Base-by-base conservation (phyloP, 1,140 invertebrate species). In the Olivierus martensii region DNA sequence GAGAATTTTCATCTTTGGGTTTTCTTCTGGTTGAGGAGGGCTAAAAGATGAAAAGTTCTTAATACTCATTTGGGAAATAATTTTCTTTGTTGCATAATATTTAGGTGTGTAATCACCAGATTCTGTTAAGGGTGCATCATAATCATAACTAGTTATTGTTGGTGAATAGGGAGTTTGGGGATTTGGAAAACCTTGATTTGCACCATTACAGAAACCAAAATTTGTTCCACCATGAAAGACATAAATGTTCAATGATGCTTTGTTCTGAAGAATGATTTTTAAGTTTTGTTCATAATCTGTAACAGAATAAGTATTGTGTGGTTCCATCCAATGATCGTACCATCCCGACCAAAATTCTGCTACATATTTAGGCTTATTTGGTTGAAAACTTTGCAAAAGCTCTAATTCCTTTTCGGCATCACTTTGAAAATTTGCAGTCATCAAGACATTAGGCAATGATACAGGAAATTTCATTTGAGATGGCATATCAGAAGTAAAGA, bases 41-140 rank as follows among this genome's bases (percentile, higher is more conserved):
- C 7, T 18, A 38, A 15, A 43, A 28, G 9, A 39, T 35, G 38
- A 14, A 39, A 21, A 21, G 36, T 69, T 68, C 61, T 69, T 61
- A 59, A 22, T 73, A 67, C 6, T 67, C 57, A n/a, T 68, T 57
- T 56, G 67, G 2, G 28, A 28, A 28, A 28, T 28, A 28, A 28
- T 28, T 9, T 28, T 28, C 28, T 28, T 59, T 14, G 73, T 62
- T 12, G 64, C 65, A 9, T 61, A 58, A 59, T 72, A 75, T 61
- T 73, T 71, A 18, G 63, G 57, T 39, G 69, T 72, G 22, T 69
- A 64, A 54, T 74, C 71, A 6, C 73, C 73, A 42, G 68, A 64
- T 59, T 75, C 74, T n/a, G 63, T 67, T 15, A 75, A 59, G 4
- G 73, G 73, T 5, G 71, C 66, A 58, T 73, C 71, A 58, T 73